A percentile compares a stretch with the other conserved stretches of the same genome.
phyloP scores from a whole-genome alignment of 2,113 vertebrate genomes.

The Syngnathus floridae region DNA sequence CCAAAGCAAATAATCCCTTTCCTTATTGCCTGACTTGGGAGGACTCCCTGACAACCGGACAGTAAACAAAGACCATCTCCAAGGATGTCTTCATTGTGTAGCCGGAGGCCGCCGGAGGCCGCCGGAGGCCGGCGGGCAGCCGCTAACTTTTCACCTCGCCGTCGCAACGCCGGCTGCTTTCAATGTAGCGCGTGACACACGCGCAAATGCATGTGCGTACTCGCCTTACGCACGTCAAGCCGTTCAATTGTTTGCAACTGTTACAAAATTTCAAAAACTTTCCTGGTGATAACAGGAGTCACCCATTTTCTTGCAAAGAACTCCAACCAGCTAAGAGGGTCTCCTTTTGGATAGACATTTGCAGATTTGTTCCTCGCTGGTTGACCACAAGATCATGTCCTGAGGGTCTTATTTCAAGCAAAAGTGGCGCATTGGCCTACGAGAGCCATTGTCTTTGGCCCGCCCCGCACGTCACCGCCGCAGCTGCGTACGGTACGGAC shows the following conservation, averaged over 20 bases:
- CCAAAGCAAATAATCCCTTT: conserved; percentile 72
- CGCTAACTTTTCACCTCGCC: conserved; percentile 38
- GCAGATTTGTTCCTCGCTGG: conserved; percentile 45
- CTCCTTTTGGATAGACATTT: conserved; percentile 45
- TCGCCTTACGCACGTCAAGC: conserved; percentile 6
- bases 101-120: conserved; percentile 29
- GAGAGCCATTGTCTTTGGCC: conserved; percentile 46
- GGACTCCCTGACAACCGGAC: conserved; percentile 71
- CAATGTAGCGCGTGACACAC: conserved; percentile 30
- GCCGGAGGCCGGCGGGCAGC: conserved; percentile 35
- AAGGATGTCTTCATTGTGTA: conserved; percentile 73
- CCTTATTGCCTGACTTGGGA: conserved; percentile 59
- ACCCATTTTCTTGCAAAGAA: conserved; percentile 41
- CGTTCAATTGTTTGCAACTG: conserved; percentile 4
- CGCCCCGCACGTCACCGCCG: conserved; percentile 18
- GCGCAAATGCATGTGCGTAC: conserved; percentile 12
- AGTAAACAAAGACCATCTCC: conserved; percentile 69
- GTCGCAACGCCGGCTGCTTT: conserved; percentile 34
- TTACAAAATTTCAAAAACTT: conserved; percentile 15
- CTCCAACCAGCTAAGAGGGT: conserved; percentile 39
- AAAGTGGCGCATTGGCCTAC: conserved; percentile 45
- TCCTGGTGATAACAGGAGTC: conserved; percentile 23
- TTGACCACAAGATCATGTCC: conserved; percentile 62
- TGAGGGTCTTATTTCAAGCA: conserved; percentile 55
- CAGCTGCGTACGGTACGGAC: conserved; percentile 29